Evolutionary conservation across 2,888 invertebrate species (phyloP), one percentile per base, ranked within the genome.

Genomic region (Conops quadrifasciatus): DNA sequence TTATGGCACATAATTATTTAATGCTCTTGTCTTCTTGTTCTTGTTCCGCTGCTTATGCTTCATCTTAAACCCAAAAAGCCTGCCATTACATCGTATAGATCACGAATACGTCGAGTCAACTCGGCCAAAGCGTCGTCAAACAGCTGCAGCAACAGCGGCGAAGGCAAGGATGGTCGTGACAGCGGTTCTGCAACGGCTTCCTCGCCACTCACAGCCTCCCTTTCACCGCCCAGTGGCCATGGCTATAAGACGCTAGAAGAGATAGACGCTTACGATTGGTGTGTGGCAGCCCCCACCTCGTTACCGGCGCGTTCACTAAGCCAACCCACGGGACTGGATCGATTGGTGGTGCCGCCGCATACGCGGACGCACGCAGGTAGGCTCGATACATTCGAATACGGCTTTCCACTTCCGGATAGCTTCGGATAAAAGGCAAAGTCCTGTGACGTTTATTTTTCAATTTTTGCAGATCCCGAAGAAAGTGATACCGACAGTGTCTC

Each of bases 221-320:
- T 36, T 36, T 77, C 72, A 73, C 72, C 72, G 68, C 71, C 73
- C 26, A 63, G 24, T 76, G 63, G 36, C 16, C 58, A 58, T 26
- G 77, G 73, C 53, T 77, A 4, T 36, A 82, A 80, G 67, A 78
- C 79, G 51, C 72, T 80, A n/a, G 81, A 78, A 72, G 80, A 81
- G 56, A 76, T 81, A 43, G 81, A 82, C 71, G 78, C 77, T 64
- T 78, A 76, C 71, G 76, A 75, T 69, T 36, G 36, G 36, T 76
- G 74, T 58, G 73, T 74, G 30, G 74, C 74, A 62, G 76, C 77
- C 43, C 77, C 77, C 30, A 76, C 75, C 24, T 83, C 85, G 0
- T 75, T 83, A 67, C 83, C 84, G 5, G 81, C 82, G 24, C 81
- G 92, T 74, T 92, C 92, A n/a, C 87, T 91, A 60, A 92, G 92